Percentiles rank a stretch among this genome's conserved stretches.
Evolutionary conservation across 2,797 vertebrate genomes (phyloP).

Genomic region (Enteromius afrohamiltoni): DNA sequence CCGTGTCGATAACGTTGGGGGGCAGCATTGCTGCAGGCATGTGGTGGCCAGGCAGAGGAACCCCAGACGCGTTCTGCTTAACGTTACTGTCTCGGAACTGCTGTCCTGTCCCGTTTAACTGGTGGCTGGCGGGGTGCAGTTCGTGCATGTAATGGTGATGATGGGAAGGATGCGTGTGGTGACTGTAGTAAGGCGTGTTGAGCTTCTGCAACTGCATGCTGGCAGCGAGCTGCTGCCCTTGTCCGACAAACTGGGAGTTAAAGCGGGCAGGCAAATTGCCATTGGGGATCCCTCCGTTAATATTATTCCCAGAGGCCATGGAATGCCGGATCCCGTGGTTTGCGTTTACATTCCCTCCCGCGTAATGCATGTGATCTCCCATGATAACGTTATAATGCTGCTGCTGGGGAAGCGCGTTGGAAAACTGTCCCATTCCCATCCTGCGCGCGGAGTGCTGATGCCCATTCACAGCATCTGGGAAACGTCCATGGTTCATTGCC

Average conservation of each 20-base stretch:
- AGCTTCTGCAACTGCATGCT: constrained; percentile 91
- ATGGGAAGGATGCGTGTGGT: constrained; percentile 82
- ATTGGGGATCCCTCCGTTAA: constrained; percentile 79
- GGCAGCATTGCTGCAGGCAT: constrained; percentile 85
- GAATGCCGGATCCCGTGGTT: constrained; percentile 80
- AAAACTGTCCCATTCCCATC: constrained; percentile 85
- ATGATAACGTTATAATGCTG: constrained; percentile 84
- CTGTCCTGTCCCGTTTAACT: constrained; percentile 83
- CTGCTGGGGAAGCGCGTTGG: constrained; percentile 76
- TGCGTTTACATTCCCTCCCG: constrained; percentile 80
- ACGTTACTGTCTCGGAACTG: constrained; percentile 86
- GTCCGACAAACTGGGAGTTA: constrained; percentile 83
- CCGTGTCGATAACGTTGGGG: constrained; percentile 90
- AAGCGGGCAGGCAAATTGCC: constrained; percentile 79
- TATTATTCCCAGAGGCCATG: constrained; percentile 78
- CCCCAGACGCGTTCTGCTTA: constrained; percentile 77
- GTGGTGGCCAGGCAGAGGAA: constrained; percentile 80
- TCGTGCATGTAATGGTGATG: constrained; percentile 88
- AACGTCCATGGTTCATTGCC: constrained; percentile 89
- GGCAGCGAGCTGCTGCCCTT: constrained; percentile 84
- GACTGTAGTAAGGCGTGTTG: constrained; percentile 88
- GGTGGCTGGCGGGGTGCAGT: constrained; percentile 82
- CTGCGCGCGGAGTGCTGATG: constrained; percentile 85
- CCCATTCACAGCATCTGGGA: constrained; percentile 82
- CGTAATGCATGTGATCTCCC: constrained; percentile 85